Conservation (phyloP, 2,797 vertebrate species). For the Sebastes minor region DNA sequence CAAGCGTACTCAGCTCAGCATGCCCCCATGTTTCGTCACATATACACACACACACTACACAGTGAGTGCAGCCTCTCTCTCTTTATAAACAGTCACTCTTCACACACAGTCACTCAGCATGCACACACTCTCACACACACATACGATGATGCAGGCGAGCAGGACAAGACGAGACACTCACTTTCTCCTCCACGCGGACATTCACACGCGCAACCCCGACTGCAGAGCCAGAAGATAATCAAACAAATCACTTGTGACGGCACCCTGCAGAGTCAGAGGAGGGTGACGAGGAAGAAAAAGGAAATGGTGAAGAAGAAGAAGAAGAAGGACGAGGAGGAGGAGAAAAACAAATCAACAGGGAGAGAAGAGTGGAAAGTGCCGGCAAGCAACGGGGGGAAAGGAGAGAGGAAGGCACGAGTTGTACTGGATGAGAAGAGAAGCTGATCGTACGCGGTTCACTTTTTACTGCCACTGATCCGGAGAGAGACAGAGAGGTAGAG, state of each 20-base stretch:
- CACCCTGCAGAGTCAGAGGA: slow-evolving; percentile 57
- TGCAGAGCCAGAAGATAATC: slow-evolving; percentile 60
- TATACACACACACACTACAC: slow-evolving; percentile 1
- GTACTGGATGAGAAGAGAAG: slow-evolving; percentile 46
- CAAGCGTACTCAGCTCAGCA: slow-evolving; percentile 54
- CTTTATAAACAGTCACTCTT: slow-evolving; percentile 42
- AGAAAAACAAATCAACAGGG: background rate
- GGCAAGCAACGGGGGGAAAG: background rate
- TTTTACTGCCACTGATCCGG: slow-evolving; percentile 54
- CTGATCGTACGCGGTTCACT: slow-evolving; percentile 55
- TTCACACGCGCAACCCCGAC: slow-evolving; percentile 59
- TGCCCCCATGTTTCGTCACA: slow-evolving; percentile 58
- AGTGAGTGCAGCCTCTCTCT: slow-evolving; percentile 41
- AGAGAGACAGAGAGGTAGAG: slow-evolving; percentile 19
- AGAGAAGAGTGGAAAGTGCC: slow-evolving; percentile 45
- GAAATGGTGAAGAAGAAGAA: background rate
- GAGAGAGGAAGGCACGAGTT: slow-evolving; percentile 50
- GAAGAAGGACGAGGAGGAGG: background rate
- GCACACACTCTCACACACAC: slow-evolving; percentile 35
- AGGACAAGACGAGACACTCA: slow-evolving; percentile 68
- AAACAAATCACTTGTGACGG: slow-evolving; percentile 64
- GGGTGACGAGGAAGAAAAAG: slow-evolving; percentile 24
- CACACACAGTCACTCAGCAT: slow-evolving; percentile 37
- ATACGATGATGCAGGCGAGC: slow-evolving; percentile 46
- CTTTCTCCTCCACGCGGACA: slow-evolving; percentile 79